A percentile compares a stretch with the other conserved stretches of the same genome.
Evolutionary conservation across 2,888 invertebrate species (phyloP).

Genomic region (Marronus borbonicus): DNA sequence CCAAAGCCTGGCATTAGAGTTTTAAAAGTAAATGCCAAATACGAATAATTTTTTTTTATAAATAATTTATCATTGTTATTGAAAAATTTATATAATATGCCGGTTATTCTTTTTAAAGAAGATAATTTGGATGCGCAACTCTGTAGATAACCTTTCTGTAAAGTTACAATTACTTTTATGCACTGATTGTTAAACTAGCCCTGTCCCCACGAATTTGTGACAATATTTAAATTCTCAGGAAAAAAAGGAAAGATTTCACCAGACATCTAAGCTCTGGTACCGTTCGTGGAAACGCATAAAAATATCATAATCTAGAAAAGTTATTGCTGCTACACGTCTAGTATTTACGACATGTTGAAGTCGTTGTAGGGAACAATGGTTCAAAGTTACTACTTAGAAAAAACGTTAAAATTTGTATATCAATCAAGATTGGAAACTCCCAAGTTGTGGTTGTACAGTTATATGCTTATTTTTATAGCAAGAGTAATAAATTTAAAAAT

Average conservation of each 20-base stretch:
- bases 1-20: no score
- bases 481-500: no score
- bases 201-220: neutral
- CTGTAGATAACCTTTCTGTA: no score
- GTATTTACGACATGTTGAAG: neutral
- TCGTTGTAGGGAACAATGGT: neutral
- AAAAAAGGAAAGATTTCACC: neutral
- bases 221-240: neutral
- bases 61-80: no score
- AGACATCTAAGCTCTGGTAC: neutral
- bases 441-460: no score
- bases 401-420: neutral
- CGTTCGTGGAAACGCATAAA: constrained; percentile 9
- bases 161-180: no score
- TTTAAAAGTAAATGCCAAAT: no score
- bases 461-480: no score
- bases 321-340: neutral
- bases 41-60: no score
- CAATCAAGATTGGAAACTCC: neutral
- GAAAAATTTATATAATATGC: no score
- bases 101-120: no score
- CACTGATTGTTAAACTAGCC: neutral
- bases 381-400: neutral
- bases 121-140: no score
- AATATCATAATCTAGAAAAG: constrained; percentile 7